Percentiles rank a stretch among this genome's conserved stretches.
phyloP scores from a whole-genome alignment of 2,797 vertebrate species.

The Calcarius lapponicus region DNA sequence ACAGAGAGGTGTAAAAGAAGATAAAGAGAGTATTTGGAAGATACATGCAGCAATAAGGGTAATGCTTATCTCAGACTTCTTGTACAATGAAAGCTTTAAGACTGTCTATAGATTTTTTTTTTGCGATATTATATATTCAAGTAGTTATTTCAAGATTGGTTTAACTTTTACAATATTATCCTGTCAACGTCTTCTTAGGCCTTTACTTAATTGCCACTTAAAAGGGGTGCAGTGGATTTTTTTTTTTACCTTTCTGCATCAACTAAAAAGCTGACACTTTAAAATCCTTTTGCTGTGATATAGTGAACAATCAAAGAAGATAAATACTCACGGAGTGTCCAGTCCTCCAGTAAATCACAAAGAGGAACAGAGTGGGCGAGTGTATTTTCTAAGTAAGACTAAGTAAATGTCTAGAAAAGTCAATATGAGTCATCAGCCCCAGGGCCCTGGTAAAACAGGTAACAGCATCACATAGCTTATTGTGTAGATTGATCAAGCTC shows the following conservation, averaged over 20 bases:
- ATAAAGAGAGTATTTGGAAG: background rate
- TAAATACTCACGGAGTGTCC: background rate
- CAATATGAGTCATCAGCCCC: background rate
- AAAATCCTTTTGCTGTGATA: background rate
- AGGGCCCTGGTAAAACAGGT: background rate
- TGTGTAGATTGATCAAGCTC: background rate
- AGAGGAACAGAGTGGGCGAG: background rate
- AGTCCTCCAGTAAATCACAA: background rate
- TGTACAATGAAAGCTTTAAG: background rate
- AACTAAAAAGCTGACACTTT: background rate
- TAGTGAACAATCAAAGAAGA: background rate
- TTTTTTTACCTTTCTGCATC: background rate
- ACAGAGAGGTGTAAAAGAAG: background rate
- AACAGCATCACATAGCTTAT: background rate
- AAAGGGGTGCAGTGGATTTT: background rate
- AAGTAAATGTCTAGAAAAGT: conserved; percentile 28
- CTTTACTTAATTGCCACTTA: background rate
- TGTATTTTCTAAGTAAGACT: conserved; percentile 19
- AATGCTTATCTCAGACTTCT: background rate
- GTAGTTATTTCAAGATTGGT: background rate
- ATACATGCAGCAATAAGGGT: background rate
- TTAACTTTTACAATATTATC: background rate
- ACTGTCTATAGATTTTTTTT: background rate
- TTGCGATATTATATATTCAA: background rate
- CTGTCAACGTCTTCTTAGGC: background rate